A percentile compares a stretch with the other conserved stretches of the same genome.
phyloP scores from a whole-genome alignment of 2,888 invertebrate genomes.

The Cephus nigrinus region DNA sequence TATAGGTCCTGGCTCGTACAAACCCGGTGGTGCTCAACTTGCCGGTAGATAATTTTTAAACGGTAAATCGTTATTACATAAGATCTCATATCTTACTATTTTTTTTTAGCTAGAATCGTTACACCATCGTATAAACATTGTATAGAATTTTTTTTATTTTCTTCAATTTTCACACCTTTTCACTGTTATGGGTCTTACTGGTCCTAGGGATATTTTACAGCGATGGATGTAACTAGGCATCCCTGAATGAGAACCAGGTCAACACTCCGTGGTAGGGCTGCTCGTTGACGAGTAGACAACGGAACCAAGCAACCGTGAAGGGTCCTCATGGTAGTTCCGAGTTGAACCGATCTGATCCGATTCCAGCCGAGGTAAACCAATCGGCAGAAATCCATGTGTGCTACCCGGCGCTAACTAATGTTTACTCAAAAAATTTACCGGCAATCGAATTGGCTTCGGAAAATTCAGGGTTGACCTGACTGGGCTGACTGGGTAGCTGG shows the following conservation, averaged over 20 bases:
- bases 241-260: conserved; percentile 58
- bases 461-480: neutral
- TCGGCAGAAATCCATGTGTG: conserved; percentile 3
- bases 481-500: conserved; percentile 3
- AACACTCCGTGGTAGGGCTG: conserved; percentile 51
- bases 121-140: too few species aligned
- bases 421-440: conserved; percentile 63
- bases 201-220: neutral
- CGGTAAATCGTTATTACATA: neutral
- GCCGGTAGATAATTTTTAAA: neutral
- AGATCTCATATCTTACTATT: neutral
- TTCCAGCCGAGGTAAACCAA: conserved; percentile 40
- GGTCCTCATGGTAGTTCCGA: conserved; percentile 51
- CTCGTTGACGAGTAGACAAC: conserved; percentile 63
- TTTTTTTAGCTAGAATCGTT: too few species aligned
- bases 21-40: neutral
- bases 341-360: conserved; percentile 51
- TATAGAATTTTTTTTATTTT: too few species aligned
- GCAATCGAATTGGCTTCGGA: conserved; percentile 22
- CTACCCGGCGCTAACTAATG: conserved; percentile 62
- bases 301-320: conserved; percentile 61
- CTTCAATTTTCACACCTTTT: neutral
- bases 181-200: neutral
- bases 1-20: conserved; percentile 34
- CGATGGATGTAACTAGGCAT: neutral